Evolutionary conservation across 2,113 vertebrate genomes (phyloP).

Genomic region (Cettia cetti): DNA sequence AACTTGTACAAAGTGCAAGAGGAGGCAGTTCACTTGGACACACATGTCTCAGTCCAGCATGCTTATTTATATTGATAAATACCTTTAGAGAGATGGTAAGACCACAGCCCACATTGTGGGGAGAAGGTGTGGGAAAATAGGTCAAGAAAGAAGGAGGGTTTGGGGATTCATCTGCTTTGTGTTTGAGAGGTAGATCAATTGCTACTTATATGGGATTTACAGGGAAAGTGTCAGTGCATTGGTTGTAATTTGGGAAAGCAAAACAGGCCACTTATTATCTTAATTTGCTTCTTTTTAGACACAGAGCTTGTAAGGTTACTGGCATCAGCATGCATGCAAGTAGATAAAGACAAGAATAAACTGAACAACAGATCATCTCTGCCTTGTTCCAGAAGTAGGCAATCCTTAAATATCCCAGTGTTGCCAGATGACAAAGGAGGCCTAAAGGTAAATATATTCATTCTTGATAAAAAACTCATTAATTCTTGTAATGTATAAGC

Average conservation of each 20-base stretch:
- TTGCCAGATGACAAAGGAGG: constrained; percentile 92
- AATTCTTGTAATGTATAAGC: background rate
- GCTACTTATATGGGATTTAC: background rate
- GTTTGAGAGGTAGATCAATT: background rate
- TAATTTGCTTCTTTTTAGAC: constrained; percentile 72
- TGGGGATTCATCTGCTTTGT: background rate
- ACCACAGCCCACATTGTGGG: background rate
- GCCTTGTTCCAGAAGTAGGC: constrained; percentile 77
- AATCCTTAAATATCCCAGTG: constrained; percentile 78
- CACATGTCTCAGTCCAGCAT: background rate
- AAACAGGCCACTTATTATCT: background rate
- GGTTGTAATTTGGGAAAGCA: background rate
- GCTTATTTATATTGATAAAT: background rate
- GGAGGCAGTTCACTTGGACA: background rate
- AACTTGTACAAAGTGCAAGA: background rate
- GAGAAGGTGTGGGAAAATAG: background rate
- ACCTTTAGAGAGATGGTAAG: background rate
- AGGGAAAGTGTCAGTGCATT: background rate
- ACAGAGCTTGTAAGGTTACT: constrained; percentile 93
- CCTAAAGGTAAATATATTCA: constrained; percentile 81
- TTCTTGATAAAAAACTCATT: background rate
- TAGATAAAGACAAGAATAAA: constrained; percentile 88
- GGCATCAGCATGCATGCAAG: constrained; percentile 96
- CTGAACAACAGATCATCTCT: constrained; percentile 69
- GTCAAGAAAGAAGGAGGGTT: background rate